These are phyloP conservation scores for Volucella inanis DNA, from an alignment of 2,888 invertebrate species.

Conservation along the genomic window DNA sequence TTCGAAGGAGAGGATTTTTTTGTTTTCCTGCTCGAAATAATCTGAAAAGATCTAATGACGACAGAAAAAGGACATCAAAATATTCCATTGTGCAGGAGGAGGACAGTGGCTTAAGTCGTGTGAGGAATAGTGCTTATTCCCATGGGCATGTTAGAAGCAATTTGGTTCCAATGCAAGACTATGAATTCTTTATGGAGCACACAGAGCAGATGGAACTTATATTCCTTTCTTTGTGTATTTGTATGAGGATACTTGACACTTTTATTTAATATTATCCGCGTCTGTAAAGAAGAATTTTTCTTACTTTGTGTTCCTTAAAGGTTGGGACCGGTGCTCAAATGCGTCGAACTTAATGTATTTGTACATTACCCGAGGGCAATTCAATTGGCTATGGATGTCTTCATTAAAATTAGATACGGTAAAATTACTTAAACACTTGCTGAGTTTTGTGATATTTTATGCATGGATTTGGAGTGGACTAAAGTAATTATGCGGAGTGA, in stretches of 20 bases:
- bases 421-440: constrained; percentile 9
- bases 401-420: constrained; percentile 43
- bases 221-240: constrained; percentile 9
- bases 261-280: constrained; percentile 43
- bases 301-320: background rate
- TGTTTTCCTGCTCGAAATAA: background rate
- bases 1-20: constrained; percentile 23
- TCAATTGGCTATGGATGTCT: constrained; percentile 3
- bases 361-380: background rate
- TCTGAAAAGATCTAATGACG: constrained; percentile 41
- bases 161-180: constrained; percentile 61
- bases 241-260: constrained; percentile 47
- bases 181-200: constrained; percentile 67
- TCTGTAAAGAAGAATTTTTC: constrained; percentile 19
- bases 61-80: constrained; percentile 39
- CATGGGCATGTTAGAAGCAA: constrained; percentile 53
- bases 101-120: constrained; percentile 6
- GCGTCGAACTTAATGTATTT: background rate
- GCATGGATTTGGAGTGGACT: background rate
- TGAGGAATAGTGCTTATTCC: constrained; percentile 15
- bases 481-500: background rate
- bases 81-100: background rate
- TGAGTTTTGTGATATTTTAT: constrained; percentile 3
- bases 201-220: constrained; percentile 19
- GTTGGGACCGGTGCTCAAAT: background rate